Conservation (phyloP, 2,797 vertebrate species). For the Chelon labrosus region DNA sequence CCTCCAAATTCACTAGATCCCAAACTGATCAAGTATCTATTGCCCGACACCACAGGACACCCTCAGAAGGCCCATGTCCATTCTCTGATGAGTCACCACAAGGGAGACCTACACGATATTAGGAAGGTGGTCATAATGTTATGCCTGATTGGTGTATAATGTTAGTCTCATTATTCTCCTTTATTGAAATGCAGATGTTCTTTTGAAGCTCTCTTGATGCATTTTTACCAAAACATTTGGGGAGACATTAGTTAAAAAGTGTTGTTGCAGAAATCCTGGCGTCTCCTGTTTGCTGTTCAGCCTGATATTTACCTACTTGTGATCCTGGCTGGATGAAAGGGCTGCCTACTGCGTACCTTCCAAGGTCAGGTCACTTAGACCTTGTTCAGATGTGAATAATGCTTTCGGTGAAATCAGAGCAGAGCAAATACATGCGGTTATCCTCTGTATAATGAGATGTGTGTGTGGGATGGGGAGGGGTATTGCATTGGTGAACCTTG, state of each 20-base stretch:
- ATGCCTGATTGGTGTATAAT: too few relatives aligned
- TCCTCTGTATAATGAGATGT: constrained; percentile 48
- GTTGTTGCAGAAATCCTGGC: not conserved
- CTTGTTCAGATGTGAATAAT: constrained; percentile 49
- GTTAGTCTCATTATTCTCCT: too few relatives aligned
- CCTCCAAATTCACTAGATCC: too few relatives aligned
- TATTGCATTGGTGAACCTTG: constrained; percentile 37
- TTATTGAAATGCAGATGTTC: not conserved
- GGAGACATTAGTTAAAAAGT: not conserved
- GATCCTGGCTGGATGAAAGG: constrained; percentile 35
- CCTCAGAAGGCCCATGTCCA: too few relatives aligned
- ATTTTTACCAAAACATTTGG: not conserved
- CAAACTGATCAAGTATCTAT: too few relatives aligned
- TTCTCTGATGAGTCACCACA: too few relatives aligned
- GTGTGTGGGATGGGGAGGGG: not conserved
- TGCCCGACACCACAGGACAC: too few relatives aligned
- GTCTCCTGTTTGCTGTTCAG: not conserved
- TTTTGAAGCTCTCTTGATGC: too few relatives aligned
- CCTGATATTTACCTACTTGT: constrained; percentile 15
- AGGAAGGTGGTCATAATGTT: too few relatives aligned
- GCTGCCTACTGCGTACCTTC: constrained; percentile 24
- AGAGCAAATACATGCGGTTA: constrained; percentile 8
- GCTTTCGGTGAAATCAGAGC: constrained; percentile 43
- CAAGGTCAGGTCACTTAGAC: constrained; percentile 61
- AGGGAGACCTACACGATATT: too few relatives aligned